Conservation (phyloP, 2,888 invertebrate species). For the Drosophila mulleri region DNA sequence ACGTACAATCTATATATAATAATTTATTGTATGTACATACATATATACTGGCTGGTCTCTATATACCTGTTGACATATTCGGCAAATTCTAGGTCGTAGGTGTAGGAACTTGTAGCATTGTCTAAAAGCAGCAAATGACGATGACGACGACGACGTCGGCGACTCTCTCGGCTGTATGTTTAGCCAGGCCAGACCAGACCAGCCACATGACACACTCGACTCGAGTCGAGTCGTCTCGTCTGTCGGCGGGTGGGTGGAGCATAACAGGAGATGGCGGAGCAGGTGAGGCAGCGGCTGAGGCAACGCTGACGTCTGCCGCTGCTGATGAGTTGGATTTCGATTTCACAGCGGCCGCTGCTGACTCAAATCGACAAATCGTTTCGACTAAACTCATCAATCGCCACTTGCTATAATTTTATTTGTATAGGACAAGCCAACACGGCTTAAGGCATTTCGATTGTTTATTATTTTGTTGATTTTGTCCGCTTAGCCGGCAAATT, state of each 20-base stretch:
- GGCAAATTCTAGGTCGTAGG: constrained; percentile 79
- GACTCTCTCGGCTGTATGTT: constrained; percentile 33
- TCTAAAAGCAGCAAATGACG: constrained; percentile 78
- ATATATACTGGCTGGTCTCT: constrained; percentile 25
- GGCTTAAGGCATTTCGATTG: constrained; percentile 57
- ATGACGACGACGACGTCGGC: constrained; percentile 40
- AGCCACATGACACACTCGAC: constrained; percentile 50
- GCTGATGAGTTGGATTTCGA: constrained; percentile 62
- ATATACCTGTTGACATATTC: constrained; percentile 81
- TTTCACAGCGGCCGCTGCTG: constrained; percentile 43
- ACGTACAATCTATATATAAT: constrained; percentile 37
- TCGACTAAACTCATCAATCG: constrained; percentile 56
- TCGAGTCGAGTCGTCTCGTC: constrained; percentile 13
- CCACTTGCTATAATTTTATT: constrained; percentile 57
- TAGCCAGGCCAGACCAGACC: constrained; percentile 51
- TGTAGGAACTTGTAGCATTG: constrained; percentile 77
- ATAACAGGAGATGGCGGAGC: constrained; percentile 1
- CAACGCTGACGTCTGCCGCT: constrained; percentile 35
- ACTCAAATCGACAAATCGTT: constrained; percentile 67
- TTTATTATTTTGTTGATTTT: constrained; percentile 32
- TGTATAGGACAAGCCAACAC: constrained; percentile 5
- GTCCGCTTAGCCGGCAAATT: constrained; percentile 18
- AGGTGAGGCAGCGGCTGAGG: neutral
- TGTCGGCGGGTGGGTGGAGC: constrained; percentile 4
- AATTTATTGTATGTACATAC: constrained; percentile 21